Conservation (phyloP, 37 sponge, comb jelly and placozoan species). For the Chondrosia reniformis region DNA sequence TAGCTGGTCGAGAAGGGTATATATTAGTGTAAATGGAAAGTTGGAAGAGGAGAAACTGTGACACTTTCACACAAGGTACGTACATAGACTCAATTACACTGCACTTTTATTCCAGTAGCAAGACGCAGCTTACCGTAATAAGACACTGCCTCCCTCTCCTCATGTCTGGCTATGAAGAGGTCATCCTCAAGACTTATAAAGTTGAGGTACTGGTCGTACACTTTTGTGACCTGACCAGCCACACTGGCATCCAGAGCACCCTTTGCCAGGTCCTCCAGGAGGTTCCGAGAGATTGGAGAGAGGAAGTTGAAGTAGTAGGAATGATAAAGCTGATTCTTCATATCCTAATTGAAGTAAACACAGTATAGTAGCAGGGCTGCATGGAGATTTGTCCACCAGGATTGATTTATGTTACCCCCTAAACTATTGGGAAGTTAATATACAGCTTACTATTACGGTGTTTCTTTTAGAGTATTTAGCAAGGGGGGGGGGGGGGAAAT, state of each 20-base stretch:
- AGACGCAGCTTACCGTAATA: slow-evolving; percentile 71
- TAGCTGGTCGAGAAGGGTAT: no score
- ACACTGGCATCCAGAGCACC: slow-evolving; percentile 69
- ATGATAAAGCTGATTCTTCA: slow-evolving; percentile 79
- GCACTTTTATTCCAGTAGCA: no score
- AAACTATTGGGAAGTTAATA: no score
- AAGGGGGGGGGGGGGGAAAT: no score
- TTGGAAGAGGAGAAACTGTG: no score
- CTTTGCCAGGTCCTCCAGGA: slow-evolving; percentile 87
- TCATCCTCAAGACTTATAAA: slow-evolving; percentile 92
- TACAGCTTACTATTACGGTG: no score
- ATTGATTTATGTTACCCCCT: no score
- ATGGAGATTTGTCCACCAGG: no score
- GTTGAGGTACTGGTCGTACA: slow-evolving; percentile 94
- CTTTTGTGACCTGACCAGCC: slow-evolving; percentile 67
- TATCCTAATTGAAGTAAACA: slow-evolving; percentile 14
- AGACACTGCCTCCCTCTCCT: slow-evolving; percentile 54
- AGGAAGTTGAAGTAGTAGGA: slow-evolving; percentile 89
- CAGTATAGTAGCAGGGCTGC: not conserved
- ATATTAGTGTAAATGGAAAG: no score
- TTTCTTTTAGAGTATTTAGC: no score
- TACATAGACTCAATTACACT: no score
- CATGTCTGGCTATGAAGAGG: slow-evolving; percentile 74
- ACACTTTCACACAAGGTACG: no score
- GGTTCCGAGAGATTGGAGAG: slow-evolving; percentile 74